Percentiles rank a stretch among this genome's conserved stretches.
phyloP scores from a whole-genome alignment of 92 coral and sea anemone species.

The Palythoa heliodiscus region DNA sequence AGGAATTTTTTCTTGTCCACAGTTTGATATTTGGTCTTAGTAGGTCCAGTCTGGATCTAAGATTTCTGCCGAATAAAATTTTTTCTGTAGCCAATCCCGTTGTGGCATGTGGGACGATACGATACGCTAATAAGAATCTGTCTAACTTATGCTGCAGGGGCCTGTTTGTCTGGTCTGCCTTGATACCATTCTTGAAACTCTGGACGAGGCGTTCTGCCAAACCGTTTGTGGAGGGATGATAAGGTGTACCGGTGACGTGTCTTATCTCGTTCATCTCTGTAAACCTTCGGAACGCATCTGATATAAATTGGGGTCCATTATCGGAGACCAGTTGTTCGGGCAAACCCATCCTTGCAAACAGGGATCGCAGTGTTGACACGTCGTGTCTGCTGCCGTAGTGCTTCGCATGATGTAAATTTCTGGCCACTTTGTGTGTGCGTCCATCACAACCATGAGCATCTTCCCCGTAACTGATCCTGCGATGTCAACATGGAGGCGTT shows the following conservation, averaged over 20 bases:
- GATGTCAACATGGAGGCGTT: too few species aligned
- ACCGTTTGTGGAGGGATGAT: conserved; percentile 49
- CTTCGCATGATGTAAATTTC: too few species aligned
- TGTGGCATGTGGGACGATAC: too few species aligned
- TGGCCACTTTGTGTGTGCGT: too few species aligned
- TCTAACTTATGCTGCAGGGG: conserved; percentile 30
- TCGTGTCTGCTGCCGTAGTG: too few species aligned
- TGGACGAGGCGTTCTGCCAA: conserved; percentile 52
- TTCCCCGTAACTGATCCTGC: too few species aligned
- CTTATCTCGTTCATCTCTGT: conserved; percentile 19
- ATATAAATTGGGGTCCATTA: conserved; percentile 44
- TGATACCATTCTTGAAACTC: conserved; percentile 48
- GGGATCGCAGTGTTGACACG: too few species aligned
- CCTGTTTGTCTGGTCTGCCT: conserved; percentile 38
- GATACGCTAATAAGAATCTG: too few species aligned
- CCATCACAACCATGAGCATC: too few species aligned
- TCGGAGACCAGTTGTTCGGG: too few species aligned
- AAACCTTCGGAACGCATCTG: conserved; percentile 37
- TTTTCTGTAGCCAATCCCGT: conserved; percentile 48
- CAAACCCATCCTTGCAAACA: too few species aligned
- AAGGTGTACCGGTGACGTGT: conserved; percentile 51
- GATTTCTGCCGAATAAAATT: conserved; percentile 34
- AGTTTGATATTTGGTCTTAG: conserved; percentile 10
- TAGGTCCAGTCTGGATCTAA: conserved; percentile 14
- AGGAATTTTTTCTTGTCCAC: conserved; percentile 47